Evolutionary conservation across 1,140 invertebrate species (phyloP), one percentile per base, ranked within the genome.

Genomic region (Conopomorpha cramerella): DNA sequence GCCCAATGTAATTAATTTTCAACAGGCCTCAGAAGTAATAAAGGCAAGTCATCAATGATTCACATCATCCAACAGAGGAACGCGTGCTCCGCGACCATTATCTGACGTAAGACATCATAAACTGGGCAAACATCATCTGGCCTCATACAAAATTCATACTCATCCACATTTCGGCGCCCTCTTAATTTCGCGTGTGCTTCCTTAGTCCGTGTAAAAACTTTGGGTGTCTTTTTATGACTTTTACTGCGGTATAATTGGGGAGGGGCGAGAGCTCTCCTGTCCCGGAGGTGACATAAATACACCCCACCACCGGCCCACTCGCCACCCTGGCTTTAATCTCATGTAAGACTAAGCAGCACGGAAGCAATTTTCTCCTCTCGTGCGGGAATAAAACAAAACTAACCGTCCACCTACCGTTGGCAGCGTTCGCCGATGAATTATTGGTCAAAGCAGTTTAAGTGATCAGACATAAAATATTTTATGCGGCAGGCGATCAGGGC

Each of bases 231-330:
- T 74, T 74, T 74, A 74, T 74, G 70, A 72, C 70, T 74, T 74
- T 74, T 74, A 74, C 70, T 74, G 70, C 67, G 70, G 70, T 72
- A 74, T 74, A 76, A 76, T 76, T 76, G 70, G 70, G 52, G 70
- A 65, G 70, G 67, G 67, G 65, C 58, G 70, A 68, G 62, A 54
- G 58, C 49, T 55, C 41, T 52, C 50, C n/a, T n/a, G 67, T 74
- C 70, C 70, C 70, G 52, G 61, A 74, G 70, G 70, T 74, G 67
- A 74, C 70, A 74, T 74, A 74, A 74, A 72, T 68, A 68, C 67
- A 58, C 56, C 67, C 56, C 55, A 51, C 46, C 39, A 44, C 56
- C 57, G 51, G 46, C 44, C 51, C 53, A 45, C 53, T 52, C 52
- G 61, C 64, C 64, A 62, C 64, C 52, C 52, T 44, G 46, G 45